These are phyloP conservation scores for Ceratina japonica DNA, from an alignment of 1,140 invertebrate genomes.

Conservation along the genomic window DNA sequence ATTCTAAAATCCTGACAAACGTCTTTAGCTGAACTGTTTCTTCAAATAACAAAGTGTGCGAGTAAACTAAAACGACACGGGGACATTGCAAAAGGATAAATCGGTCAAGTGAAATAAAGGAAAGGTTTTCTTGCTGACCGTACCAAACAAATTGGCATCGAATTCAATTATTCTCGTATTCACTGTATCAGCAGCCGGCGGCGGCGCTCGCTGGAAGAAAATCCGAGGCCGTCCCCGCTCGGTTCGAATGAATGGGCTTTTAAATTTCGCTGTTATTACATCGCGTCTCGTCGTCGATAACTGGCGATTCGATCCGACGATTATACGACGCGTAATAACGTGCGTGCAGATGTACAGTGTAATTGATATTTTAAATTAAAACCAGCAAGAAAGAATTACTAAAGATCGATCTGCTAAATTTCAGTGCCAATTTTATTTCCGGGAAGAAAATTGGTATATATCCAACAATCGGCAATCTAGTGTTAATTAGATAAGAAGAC, in stretches of 20 bases:
- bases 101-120: not conserved
- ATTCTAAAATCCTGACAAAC: no score
- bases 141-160: slow-evolving; percentile 19
- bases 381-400: no score
- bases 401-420: no score
- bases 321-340: not conserved
- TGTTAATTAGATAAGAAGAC: no score
- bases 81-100: not conserved
- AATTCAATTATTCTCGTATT: slow-evolving; percentile 24
- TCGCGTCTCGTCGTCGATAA: not conserved
- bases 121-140: not conserved
- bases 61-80: no score
- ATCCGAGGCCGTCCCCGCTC: not conserved
- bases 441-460: not conserved
- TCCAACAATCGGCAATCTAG: no score
- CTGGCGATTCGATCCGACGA: not conserved
- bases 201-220: not conserved
- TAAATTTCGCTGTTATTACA: slow-evolving; percentile 7
- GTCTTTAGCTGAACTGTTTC: no score
- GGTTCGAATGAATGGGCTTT: slow-evolving; percentile 12
- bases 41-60: no score
- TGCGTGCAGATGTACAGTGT: not conserved
- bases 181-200: slow-evolving; percentile 7
- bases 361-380: slow-evolving; percentile 9
- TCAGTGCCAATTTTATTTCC: not conserved